A percentile compares a stretch with the other conserved stretches of the same genome.
phyloP scores from a whole-genome alignment of 2,888 invertebrate species.

The Branchinecta sandiegonensis region DNA sequence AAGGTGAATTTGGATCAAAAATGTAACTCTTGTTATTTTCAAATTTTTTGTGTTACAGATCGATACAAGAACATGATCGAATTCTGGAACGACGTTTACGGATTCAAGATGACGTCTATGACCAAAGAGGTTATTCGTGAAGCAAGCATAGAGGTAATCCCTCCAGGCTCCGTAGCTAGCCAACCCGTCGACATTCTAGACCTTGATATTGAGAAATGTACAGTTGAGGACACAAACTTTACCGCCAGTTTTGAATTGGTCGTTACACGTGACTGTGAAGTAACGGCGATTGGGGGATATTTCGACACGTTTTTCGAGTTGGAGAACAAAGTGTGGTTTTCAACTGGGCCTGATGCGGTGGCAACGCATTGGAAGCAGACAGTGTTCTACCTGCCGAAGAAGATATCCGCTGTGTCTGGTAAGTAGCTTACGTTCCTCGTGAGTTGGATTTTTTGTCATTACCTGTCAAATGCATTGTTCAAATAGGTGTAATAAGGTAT shows the following conservation, averaged over 20 bases:
- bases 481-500: no score
- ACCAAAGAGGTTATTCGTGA: conserved; percentile 66
- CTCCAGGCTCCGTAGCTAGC: conserved; percentile 49
- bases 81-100: conserved; percentile 88
- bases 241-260: conserved; percentile 31
- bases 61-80: conserved; percentile 55
- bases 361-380: conserved; percentile 93
- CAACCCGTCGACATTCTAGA: conserved; percentile 48
- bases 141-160: conserved; percentile 51
- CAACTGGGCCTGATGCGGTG: conserved; percentile 57
- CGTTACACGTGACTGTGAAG: conserved; percentile 46
- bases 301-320: conserved; percentile 75
- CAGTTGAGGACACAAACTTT: conserved; percentile 42
- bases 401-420: conserved; percentile 53
- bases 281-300: conserved; percentile 75
- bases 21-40: conserved; percentile 16
- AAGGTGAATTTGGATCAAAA: no score
- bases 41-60: conserved; percentile 36
- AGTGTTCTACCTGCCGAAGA: conserved; percentile 63
- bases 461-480: no score
- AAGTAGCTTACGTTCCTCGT: conserved; percentile 24
- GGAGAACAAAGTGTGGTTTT: conserved; percentile 49
- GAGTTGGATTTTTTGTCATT: conserved; percentile 18
- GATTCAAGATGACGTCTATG: conserved; percentile 84
- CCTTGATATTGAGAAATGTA: conserved; percentile 57